Evolutionary conservation across 2,797 vertebrate genomes (phyloP).

Genomic region (Delichon dasypus): DNA sequence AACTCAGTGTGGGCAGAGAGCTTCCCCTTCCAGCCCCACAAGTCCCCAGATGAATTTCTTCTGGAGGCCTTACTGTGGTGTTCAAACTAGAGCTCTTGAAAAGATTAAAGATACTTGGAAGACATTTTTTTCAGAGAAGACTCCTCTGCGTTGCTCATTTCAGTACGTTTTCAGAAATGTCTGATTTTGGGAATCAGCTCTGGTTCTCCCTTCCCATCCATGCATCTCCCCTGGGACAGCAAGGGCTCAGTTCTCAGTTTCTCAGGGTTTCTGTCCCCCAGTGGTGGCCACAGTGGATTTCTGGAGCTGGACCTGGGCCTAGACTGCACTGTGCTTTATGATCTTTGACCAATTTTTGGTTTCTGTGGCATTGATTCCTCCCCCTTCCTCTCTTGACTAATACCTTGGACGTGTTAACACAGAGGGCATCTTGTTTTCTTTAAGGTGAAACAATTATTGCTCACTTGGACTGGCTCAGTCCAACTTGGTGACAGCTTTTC

Average conservation of each 20-base stretch:
- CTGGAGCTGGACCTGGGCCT: not conserved
- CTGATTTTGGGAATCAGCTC: not conserved
- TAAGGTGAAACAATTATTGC: not conserved
- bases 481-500: not conserved
- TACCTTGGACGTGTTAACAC: not conserved
- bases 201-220: not conserved
- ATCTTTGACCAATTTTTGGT: not conserved
- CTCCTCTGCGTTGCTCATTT: not conserved
- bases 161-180: not conserved
- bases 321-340: not conserved
- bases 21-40: not conserved
- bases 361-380: not conserved
- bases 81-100: not conserved
- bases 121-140: not conserved
- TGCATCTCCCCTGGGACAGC: accelerated
- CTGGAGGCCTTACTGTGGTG: not conserved
- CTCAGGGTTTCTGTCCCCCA: not conserved
- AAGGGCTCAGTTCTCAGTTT: not conserved
- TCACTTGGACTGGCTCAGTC: not conserved
- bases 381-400: not conserved
- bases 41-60: not conserved
- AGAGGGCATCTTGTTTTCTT: not conserved
- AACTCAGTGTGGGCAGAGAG: not conserved
- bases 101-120: not conserved
- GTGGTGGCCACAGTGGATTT: not conserved